These are phyloP conservation scores for Myotis planiceps DNA, from an alignment of 2,797 vertebrate genomes.

Conservation along the genomic window DNA sequence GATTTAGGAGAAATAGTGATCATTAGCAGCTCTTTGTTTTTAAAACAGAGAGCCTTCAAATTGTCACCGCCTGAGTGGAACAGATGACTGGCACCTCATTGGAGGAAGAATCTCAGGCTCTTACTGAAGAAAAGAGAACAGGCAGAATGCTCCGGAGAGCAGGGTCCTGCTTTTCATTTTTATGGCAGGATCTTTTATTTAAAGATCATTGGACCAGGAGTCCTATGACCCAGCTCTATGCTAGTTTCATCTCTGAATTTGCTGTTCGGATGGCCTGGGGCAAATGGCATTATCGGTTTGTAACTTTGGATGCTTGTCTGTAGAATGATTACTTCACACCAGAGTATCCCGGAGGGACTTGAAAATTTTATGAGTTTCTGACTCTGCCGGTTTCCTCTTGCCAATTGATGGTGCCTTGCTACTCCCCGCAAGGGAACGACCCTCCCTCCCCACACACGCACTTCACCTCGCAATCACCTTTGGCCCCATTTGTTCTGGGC, in stretches of 20 bases:
- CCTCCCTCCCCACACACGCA: accelerated
- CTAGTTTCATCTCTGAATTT: background rate
- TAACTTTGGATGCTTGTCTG: constrained; percentile 37
- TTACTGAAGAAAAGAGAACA: background rate
- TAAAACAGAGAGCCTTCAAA: constrained; percentile 52
- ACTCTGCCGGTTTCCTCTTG: constrained; percentile 40
- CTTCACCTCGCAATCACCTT: background rate
- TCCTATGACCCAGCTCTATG: background rate
- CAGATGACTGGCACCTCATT: constrained; percentile 8
- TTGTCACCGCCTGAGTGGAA: background rate
- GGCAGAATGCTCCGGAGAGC: background rate
- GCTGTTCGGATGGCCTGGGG: background rate
- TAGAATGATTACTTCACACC: constrained; percentile 25
- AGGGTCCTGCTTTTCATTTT: background rate
- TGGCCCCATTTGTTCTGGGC: background rate
- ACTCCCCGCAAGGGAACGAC: background rate
- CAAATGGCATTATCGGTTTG: constrained; percentile 4
- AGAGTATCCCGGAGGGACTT: constrained; percentile 31
- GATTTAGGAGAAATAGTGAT: constrained; percentile 64
- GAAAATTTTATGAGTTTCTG: constrained; percentile 54
- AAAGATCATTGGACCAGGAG: background rate
- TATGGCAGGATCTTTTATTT: background rate
- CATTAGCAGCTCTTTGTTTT: constrained; percentile 74
- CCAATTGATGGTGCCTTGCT: background rate
- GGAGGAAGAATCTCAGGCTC: constrained; percentile 20